Conservation (phyloP, 2,888 invertebrate species). For the Cetonia aurata region DNA sequence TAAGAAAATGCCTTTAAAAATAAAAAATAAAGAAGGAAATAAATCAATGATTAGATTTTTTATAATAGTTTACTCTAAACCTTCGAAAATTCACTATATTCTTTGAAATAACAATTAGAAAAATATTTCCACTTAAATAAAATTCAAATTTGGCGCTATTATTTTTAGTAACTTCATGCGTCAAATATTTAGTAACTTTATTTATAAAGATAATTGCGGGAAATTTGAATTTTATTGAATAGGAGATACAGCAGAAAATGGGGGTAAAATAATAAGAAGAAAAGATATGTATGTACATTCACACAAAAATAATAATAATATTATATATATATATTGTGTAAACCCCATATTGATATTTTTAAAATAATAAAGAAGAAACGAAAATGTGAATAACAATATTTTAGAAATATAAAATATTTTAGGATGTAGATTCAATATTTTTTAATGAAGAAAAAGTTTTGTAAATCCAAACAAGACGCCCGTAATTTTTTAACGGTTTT, state of each 20-base stretch:
- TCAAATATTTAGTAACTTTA: too few species aligned
- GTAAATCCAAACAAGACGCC: conserved; percentile 43
- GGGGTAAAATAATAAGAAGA: background rate
- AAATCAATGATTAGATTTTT: conserved; percentile 27
- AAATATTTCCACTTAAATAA: background rate
- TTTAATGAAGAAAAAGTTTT: conserved; percentile 37
- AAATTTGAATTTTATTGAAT: too few species aligned
- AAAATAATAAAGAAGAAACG: conserved; percentile 28
- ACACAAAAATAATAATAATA: conserved; percentile 7
- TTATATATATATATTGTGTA: conserved; percentile 38
- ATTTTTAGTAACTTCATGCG: too few species aligned
- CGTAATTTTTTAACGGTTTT: conserved; percentile 16
- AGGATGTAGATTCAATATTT: conserved; percentile 44
- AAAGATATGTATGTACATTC: conserved; percentile 38
- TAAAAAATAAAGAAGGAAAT: conserved; percentile 6
- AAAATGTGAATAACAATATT: conserved; percentile 45
- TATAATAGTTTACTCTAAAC: conserved; percentile 23
- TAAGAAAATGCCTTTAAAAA: conserved; percentile 29
- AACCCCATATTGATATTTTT: conserved; percentile 44
- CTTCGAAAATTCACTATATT: conserved; percentile 6
- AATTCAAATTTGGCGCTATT: too few species aligned
- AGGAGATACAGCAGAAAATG: background rate
- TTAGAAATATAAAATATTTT: conserved; percentile 41
- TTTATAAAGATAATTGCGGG: too few species aligned
- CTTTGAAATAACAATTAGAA: conserved; percentile 18